Evolutionary conservation across 2,113 vertebrate species (phyloP).

Genomic region (Galbula dea): DNA sequence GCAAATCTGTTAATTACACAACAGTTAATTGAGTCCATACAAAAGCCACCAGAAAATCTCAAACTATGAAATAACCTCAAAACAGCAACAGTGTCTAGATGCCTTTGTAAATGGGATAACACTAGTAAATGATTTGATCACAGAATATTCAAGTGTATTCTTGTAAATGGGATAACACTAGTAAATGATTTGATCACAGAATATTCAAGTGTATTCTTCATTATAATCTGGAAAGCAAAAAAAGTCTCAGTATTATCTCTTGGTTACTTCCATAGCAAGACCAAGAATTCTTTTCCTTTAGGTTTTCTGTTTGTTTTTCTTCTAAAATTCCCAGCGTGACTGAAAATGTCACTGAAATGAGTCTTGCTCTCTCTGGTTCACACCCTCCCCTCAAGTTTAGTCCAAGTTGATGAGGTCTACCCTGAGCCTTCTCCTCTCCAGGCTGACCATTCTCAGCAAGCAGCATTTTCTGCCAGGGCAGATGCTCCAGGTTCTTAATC

Average conservation of each 20-base stretch:
- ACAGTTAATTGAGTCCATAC: not conserved
- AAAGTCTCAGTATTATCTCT: not conserved
- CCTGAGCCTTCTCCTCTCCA: not conserved
- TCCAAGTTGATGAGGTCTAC: not conserved
- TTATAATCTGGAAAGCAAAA: not conserved
- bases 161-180: not conserved
- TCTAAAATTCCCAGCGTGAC: not conserved
- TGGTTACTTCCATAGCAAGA: not conserved
- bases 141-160: not conserved
- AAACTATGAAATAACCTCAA: not conserved
- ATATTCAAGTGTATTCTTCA: not conserved
- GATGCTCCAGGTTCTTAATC: not conserved
- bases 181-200: not conserved
- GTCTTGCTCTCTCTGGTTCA: not conserved
- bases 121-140: not conserved
- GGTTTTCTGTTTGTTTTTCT: not conserved
- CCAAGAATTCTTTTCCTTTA: accelerated
- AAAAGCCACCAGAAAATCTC: not conserved
- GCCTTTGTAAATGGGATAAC: not conserved
- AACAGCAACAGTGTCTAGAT: not conserved
- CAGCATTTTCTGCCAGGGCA: not conserved
- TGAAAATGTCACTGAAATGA: not conserved
- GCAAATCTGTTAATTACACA: not conserved
- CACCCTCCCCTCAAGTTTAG: not conserved
- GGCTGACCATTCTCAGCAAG: not conserved